phyloP scores from a whole-genome alignment of 2,888 invertebrate species.

The Pyrgus malvae region DNA sequence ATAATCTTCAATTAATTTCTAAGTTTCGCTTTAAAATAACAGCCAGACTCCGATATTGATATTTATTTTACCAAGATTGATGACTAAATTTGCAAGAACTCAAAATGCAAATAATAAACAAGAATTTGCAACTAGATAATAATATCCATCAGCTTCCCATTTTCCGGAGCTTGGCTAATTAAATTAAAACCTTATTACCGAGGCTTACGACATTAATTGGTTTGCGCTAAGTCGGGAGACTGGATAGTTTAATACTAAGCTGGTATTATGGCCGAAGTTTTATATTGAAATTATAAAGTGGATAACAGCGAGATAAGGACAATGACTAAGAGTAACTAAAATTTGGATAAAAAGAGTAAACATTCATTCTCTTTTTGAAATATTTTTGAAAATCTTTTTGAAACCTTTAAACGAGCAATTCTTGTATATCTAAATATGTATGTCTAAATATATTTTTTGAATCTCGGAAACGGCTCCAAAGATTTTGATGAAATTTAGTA shows the following conservation, averaged over 20 bases:
- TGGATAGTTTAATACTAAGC: constrained; percentile 21
- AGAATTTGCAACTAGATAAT: constrained; percentile 9
- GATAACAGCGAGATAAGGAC: neutral
- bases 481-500: too few species aligned
- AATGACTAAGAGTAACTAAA: too few species aligned
- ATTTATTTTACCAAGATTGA: constrained; percentile 6
- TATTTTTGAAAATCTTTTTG: too few species aligned
- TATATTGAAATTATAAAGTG: constrained; percentile 1
- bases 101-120: constrained; percentile 12
- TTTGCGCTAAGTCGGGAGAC: constrained; percentile 21
- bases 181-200: constrained; percentile 37
- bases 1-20: too few species aligned
- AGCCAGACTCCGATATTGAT: too few species aligned
- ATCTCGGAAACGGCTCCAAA: too few species aligned
- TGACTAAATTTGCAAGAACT: constrained; percentile 1
- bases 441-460: too few species aligned
- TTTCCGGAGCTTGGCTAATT: constrained; percentile 32
- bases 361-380: too few species aligned
- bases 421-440: too few species aligned
- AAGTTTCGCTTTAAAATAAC: too few species aligned
- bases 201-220: constrained; percentile 33
- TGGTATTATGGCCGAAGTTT: constrained; percentile 5
- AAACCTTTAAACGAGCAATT: too few species aligned
- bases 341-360: too few species aligned
- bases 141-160: constrained; percentile 21